Percentiles rank a stretch among this genome's conserved stretches.
phyloP scores from a whole-genome alignment of 2,888 invertebrate species.

The Ferdinandea cuprea region DNA sequence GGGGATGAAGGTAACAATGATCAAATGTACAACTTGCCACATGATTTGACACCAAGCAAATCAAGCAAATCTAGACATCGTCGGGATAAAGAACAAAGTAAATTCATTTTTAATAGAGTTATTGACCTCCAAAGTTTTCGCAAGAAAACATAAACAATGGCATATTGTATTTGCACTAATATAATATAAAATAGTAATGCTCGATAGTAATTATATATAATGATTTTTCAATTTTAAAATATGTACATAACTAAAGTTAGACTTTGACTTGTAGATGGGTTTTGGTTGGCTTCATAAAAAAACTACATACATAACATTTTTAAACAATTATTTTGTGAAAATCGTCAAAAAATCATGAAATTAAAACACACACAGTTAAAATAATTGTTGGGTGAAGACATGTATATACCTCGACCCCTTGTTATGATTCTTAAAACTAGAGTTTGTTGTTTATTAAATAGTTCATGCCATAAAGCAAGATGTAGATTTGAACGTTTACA shows the following conservation, averaged over 20 bases:
- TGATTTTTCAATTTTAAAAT: slow-evolving; percentile 28
- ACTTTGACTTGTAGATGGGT: slow-evolving; percentile 68
- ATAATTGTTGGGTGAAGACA: slow-evolving; percentile 64
- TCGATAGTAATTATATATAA: slow-evolving; percentile 58
- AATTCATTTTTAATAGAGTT: slow-evolving; percentile 76
- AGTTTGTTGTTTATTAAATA: slow-evolving; percentile 36
- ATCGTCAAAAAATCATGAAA: slow-evolving; percentile 13
- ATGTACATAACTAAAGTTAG: slow-evolving; percentile 67
- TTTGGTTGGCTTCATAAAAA: slow-evolving; percentile 61
- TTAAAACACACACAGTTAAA: slow-evolving; percentile 27
- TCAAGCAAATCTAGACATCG: slow-evolving; percentile 85
- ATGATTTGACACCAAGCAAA: slow-evolving; percentile 86
- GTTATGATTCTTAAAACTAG: slow-evolving; percentile 42
- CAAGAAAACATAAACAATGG: slow-evolving; percentile 26
- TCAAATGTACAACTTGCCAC: slow-evolving; percentile 86
- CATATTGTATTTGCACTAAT: slow-evolving; percentile 66
- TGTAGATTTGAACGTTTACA: slow-evolving; percentile 74
- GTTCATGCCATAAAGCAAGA: slow-evolving; percentile 72
- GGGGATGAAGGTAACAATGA: slow-evolving; percentile 85
- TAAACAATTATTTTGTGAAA: slow-evolving; percentile 39
- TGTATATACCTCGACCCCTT: slow-evolving; percentile 39
- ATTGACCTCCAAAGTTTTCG: slow-evolving; percentile 55
- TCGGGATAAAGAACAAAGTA: slow-evolving; percentile 87
- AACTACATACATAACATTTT: slow-evolving; percentile 6
- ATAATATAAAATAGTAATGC: slow-evolving; percentile 57